These are phyloP conservation scores for Falco novaeseelandiae DNA, from an alignment of 2,797 vertebrate genomes.

Conservation along the genomic window DNA sequence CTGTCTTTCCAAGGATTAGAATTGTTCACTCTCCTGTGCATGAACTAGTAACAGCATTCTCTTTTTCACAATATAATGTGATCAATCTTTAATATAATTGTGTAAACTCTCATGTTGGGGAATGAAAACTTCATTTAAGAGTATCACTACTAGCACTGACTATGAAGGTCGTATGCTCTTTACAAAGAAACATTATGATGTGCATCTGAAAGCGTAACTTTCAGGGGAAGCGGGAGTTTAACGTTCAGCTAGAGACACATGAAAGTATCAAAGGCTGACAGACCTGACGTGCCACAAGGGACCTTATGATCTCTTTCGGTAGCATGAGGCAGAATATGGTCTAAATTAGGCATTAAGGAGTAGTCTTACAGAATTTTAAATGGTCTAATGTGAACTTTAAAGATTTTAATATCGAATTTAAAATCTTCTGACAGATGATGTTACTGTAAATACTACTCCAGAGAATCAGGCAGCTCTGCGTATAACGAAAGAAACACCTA, in stretches of 20 bases:
- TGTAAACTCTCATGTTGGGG: not conserved
- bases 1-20: not conserved
- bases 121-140: not conserved
- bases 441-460: not conserved
- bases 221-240: not conserved
- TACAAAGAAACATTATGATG: not conserved
- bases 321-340: not conserved
- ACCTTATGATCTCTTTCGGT: not conserved
- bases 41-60: not conserved
- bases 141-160: not conserved
- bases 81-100: not conserved
- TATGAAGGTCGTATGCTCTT: not conserved
- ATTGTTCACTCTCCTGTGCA: not conserved
- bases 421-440: slow-evolving; percentile 18
- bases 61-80: not conserved
- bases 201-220: not conserved
- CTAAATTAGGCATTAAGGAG: not conserved
- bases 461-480: not conserved
- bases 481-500: not conserved
- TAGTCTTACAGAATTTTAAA: not conserved
- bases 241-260: not conserved
- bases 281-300: not conserved
- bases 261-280: not conserved
- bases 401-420: slow-evolving; percentile 15
- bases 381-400: not conserved